Base-by-base conservation (phyloP, 2,797 vertebrate species). In the Sebastiscus tertius region DNA sequence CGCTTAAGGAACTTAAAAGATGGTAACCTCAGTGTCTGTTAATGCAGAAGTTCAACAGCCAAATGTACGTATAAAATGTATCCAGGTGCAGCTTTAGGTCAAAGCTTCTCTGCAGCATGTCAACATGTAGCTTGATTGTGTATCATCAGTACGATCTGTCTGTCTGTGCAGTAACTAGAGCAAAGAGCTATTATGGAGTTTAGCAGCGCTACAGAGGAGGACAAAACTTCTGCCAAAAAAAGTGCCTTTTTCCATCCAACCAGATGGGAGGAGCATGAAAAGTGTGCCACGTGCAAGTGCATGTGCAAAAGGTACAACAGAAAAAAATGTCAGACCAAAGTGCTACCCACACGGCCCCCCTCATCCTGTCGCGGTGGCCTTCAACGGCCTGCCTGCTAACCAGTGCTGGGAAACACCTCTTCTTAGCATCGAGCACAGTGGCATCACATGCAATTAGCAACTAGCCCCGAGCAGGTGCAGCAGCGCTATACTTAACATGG, bases 251-350 rank as follows among this genome's bases (percentile, higher is more conserved):
- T 26, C 34, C 54, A 59, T 54, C 8, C 9, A 13, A 39, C 67
- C 26, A 22, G 31, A 61, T 61, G 24, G 12, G 3, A n/a, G 39
- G 11, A 14, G 33, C 31, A 6, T 24, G 6, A 42, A 29, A 46
- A 54, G 29, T 39, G 9, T 2, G 36, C 55, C 77, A 83, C 64
- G 36, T 79, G 78, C 12, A 3, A 77, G 39, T 22, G 22, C 55
- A 83, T 56, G 54, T 83, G 75, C 80, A 69, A 70, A 79, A 39
- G 39, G 39, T 85, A 26, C 59, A 72, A 81, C 65, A 89, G 75
- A 85, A 84, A 81, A 79, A 69, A 78, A 83, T 42, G 72, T 89
- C 81, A 92, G 73, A 90, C 85, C 83, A 83, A 87, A 81, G 75
- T 87, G 86, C 62, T 81, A 89, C 80, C 89, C 86, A 87, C 92